Percentiles rank a stretch among this genome's conserved stretches.
Evolutionary conservation across 1,140 invertebrate genomes (phyloP).

Genomic region (Argopecten irradians): DNA sequence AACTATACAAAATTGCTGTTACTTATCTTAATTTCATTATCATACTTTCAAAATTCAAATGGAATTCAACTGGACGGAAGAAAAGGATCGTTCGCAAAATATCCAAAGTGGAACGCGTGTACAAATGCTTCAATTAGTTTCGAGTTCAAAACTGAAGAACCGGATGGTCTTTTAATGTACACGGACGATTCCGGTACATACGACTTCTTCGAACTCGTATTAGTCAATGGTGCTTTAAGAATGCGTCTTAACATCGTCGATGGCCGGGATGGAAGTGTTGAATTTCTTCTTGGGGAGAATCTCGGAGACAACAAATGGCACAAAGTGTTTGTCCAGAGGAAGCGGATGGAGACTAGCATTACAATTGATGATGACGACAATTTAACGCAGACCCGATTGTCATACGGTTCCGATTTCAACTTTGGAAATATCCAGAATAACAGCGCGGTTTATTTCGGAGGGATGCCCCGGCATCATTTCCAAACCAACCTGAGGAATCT

Average conservation of each 20-base stretch:
- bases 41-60: not conserved
- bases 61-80: not conserved
- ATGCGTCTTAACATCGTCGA: constrained; percentile 69
- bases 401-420: constrained; percentile 66
- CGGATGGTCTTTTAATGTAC: constrained; percentile 67
- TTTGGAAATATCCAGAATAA: constrained; percentile 59
- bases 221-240: constrained; percentile 55
- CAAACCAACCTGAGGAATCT: constrained; percentile 48
- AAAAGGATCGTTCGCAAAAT: constrained; percentile 61
- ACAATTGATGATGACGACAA: constrained; percentile 61
- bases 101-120: constrained; percentile 73
- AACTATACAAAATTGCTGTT: not conserved
- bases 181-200: constrained; percentile 70
- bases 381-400: constrained; percentile 45
- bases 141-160: constrained; percentile 67
- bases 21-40: not conserved
- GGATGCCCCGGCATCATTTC: constrained; percentile 56
- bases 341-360: constrained; percentile 68
- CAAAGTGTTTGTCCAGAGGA: constrained; percentile 65
- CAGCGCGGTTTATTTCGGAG: constrained; percentile 69
- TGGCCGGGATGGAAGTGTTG: constrained; percentile 60
- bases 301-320: constrained; percentile 72
- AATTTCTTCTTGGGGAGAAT: constrained; percentile 55
- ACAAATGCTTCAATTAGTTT: constrained; percentile 70
- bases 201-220: constrained; percentile 65